These are phyloP conservation scores for Prorops nasuta DNA, from an alignment of 1,140 invertebrate genomes.

Conservation along the genomic window DNA sequence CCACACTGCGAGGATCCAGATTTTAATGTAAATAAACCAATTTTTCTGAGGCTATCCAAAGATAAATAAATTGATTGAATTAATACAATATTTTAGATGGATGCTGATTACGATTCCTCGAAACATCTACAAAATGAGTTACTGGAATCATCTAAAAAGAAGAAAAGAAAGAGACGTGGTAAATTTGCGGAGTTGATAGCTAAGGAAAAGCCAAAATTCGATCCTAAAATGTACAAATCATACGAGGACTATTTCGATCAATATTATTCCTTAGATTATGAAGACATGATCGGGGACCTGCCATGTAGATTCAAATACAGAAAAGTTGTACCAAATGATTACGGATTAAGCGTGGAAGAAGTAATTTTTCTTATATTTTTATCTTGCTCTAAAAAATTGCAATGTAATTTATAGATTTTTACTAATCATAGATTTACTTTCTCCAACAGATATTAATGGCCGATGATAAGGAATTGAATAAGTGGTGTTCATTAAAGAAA, in stretches of 20 bases:
- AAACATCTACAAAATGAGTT: conserved; percentile 61
- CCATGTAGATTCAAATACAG: conserved; percentile 94
- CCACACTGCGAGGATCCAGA: conserved; percentile 76
- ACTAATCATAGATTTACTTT: conserved; percentile 2
- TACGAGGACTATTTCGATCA: conserved; percentile 91
- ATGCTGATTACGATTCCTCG: conserved; percentile 77
- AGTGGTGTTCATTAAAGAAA: conserved; percentile 92
- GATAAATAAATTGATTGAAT: conserved; percentile 5
- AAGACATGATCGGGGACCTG: conserved; percentile 89
- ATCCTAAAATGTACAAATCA: conserved; percentile 69
- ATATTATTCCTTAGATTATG: conserved; percentile 92
- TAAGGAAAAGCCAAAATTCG: conserved; percentile 77
- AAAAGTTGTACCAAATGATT: conserved; percentile 84
- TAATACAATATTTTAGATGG: conserved; percentile 66
- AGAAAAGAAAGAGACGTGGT: conserved; percentile 63
- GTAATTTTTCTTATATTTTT: conserved; percentile 50
- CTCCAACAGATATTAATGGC: conserved; percentile 80
- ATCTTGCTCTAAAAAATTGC: conserved; percentile 1
- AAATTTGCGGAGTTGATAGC: conserved; percentile 72
- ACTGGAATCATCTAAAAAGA: conserved; percentile 62
- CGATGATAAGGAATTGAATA: conserved; percentile 90
- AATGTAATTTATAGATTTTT: conserved; percentile 9
- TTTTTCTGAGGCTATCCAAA: no score
- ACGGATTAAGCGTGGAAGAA: conserved; percentile 88
- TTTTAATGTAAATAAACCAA: conserved; percentile 72